These are phyloP conservation scores for Linurgus olivaceus DNA, from an alignment of 2,797 vertebrate species.

Conservation along the genomic window DNA sequence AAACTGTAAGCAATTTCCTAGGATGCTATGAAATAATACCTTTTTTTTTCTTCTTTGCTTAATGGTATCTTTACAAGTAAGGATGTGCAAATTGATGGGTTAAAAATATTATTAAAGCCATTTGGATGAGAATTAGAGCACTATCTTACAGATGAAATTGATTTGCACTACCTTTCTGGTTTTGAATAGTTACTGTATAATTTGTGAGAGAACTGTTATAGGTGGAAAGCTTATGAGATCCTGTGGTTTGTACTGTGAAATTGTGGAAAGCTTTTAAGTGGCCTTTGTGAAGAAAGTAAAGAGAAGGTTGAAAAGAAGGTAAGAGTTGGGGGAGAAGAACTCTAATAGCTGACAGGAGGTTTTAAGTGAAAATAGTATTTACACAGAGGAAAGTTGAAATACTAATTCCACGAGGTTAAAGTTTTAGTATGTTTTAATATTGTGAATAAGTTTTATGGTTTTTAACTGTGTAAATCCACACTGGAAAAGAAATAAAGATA, in stretches of 20 bases:
- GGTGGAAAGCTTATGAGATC: neutral
- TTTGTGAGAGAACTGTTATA: slow-evolving; percentile 48
- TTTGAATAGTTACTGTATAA: slow-evolving; percentile 46
- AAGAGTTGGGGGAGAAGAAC: neutral
- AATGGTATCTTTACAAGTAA: slow-evolving; percentile 68
- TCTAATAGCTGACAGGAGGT: neutral
- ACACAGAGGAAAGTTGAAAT: slow-evolving; percentile 25
- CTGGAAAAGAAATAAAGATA: slow-evolving; percentile 59
- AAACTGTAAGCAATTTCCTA: slow-evolving; percentile 39
- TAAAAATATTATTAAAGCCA: neutral
- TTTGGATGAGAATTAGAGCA: slow-evolving; percentile 32
- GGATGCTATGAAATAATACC: slow-evolving; percentile 48
- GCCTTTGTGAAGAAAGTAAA: slow-evolving; percentile 42
- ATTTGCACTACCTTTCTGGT: slow-evolving; percentile 72
- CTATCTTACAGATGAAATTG: slow-evolving; percentile 48
- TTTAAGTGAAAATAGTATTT: slow-evolving; percentile 49
- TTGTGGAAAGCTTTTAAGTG: slow-evolving; percentile 37
- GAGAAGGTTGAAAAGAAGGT: slow-evolving; percentile 69
- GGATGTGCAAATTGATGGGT: slow-evolving; percentile 56
- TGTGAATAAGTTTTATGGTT: slow-evolving; percentile 32
- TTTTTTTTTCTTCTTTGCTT: slow-evolving; percentile 56
- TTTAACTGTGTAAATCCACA: slow-evolving; percentile 54
- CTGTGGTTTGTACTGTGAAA: slow-evolving; percentile 40
- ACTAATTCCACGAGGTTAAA: neutral
- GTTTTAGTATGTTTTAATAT: slow-evolving; percentile 39